Evolutionary conservation across 2,888 invertebrate species (phyloP).

Genomic region (Apotomis turbidana): DNA sequence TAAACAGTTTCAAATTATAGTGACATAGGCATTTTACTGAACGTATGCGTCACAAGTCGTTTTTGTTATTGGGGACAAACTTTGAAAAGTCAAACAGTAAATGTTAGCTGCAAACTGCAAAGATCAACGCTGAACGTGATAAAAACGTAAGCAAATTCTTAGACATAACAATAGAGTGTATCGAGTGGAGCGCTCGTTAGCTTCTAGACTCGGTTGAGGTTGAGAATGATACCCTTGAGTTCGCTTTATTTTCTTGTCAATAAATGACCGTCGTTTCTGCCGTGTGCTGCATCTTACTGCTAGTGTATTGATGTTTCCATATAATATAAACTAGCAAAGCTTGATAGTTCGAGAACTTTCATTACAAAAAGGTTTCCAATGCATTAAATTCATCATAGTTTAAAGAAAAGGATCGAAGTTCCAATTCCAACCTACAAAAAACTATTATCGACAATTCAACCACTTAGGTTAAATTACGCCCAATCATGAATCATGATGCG

Average conservation of each 20-base stretch:
- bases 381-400: too few relatives aligned
- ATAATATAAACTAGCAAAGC: neutral
- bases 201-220: constrained; percentile 12
- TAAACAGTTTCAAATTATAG: constrained; percentile 25
- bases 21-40: constrained; percentile 31
- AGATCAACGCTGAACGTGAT: constrained; percentile 18
- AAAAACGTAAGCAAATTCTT: constrained; percentile 22
- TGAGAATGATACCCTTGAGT: constrained; percentile 22
- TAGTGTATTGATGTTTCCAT: neutral
- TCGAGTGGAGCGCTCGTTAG: constrained; percentile 8
- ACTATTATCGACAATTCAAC: too few relatives aligned
- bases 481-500: neutral
- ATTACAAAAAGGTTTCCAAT: too few relatives aligned
- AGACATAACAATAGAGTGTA: constrained; percentile 20
- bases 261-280: constrained; percentile 10
- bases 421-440: too few relatives aligned
- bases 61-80: constrained; percentile 20
- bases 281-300: neutral
- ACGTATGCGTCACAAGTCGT: constrained; percentile 17
- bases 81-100: constrained; percentile 21
- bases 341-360: neutral
- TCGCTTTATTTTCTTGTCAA: constrained; percentile 25
- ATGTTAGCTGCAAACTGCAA: constrained; percentile 12
- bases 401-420: too few relatives aligned
- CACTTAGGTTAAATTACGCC: too few relatives aligned